phyloP scores from a whole-genome alignment of 2,888 invertebrate genomes.

The Halictus ligatus region DNA sequence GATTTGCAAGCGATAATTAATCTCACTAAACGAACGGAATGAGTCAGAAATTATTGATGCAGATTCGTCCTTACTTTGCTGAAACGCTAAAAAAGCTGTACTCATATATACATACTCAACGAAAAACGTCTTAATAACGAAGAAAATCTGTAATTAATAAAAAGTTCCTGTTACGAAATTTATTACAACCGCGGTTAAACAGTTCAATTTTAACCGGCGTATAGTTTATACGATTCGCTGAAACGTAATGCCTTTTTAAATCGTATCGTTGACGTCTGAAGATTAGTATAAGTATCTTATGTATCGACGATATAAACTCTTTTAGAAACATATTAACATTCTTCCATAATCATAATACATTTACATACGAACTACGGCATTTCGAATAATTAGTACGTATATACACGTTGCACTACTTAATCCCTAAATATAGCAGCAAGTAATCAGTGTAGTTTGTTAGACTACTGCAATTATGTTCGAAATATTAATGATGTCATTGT shows the following conservation, averaged over 20 bases:
- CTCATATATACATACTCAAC: no score
- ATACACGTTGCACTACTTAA: background rate
- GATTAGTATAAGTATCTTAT: slow-evolving; percentile 30
- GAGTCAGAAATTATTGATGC: slow-evolving; percentile 45
- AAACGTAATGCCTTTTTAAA: slow-evolving; percentile 27
- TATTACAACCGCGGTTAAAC: slow-evolving; percentile 10
- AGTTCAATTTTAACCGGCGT: background rate
- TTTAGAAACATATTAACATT: slow-evolving; percentile 32
- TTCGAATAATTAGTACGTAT: background rate
- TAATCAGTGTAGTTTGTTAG: slow-evolving; percentile 12
- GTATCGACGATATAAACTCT: background rate
- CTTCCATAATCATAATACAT: slow-evolving; percentile 16
- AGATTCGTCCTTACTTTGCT: background rate
- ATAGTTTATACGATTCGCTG: slow-evolving; percentile 30
- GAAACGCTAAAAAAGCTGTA: background rate
- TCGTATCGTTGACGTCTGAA: background rate
- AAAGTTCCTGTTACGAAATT: slow-evolving; percentile 9
- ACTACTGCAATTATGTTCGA: background rate
- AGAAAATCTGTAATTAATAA: background rate
- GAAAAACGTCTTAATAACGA: background rate
- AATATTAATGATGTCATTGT: slow-evolving; percentile 36
- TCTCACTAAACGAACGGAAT: background rate
- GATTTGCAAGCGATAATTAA: slow-evolving; percentile 48
- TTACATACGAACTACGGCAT: background rate
- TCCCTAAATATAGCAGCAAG: background rate